Percentiles rank a stretch among this genome's conserved stretches.
These are phyloP conservation scores for Ennomos quercinarius DNA, from an alignment of 2,888 invertebrate genomes.

Conservation along the genomic window DNA sequence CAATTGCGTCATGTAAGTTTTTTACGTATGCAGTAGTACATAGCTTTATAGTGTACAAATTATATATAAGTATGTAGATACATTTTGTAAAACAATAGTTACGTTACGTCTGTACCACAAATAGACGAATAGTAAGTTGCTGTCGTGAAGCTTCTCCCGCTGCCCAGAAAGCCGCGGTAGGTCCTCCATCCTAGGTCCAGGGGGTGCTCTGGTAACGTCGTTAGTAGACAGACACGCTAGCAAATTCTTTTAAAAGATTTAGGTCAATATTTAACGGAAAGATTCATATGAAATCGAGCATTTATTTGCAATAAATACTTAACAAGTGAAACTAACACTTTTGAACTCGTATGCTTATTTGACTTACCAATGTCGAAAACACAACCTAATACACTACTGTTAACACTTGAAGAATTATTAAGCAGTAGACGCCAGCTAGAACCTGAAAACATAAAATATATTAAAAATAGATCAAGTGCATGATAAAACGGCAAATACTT, in stretches of 20 bases:
- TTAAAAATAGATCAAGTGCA: conserved; percentile 56
- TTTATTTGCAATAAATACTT: conserved; percentile 80
- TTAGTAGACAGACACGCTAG: conserved; percentile 53
- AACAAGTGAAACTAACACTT: conserved; percentile 69
- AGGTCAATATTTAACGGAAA: conserved; percentile 74
- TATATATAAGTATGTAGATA: conserved; percentile 4
- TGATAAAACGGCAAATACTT: conserved; percentile 85
- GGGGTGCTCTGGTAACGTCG: conserved; percentile 55
- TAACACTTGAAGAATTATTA: conserved; percentile 52
- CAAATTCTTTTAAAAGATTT: conserved; percentile 66
- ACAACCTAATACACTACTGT: conserved; percentile 62
- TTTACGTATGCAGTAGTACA: too few species aligned
- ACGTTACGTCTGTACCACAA: conserved; percentile 21
- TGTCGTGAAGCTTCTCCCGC: conserved; percentile 19
- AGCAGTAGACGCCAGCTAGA: conserved; percentile 46
- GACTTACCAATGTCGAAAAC: conserved; percentile 76
- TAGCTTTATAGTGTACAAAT: too few species aligned
- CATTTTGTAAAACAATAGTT: conserved; percentile 12
- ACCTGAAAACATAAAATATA: conserved; percentile 78
- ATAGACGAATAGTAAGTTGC: conserved; percentile 10
- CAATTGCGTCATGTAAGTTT: too few species aligned
- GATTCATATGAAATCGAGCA: conserved; percentile 68
- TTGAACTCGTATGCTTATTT: conserved; percentile 79
- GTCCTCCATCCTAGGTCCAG: conserved; percentile 62
- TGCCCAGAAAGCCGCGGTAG: conserved; percentile 34